Evolutionary conservation across 2,888 invertebrate species (phyloP).

Genomic region (Oxystoma pomonae): DNA sequence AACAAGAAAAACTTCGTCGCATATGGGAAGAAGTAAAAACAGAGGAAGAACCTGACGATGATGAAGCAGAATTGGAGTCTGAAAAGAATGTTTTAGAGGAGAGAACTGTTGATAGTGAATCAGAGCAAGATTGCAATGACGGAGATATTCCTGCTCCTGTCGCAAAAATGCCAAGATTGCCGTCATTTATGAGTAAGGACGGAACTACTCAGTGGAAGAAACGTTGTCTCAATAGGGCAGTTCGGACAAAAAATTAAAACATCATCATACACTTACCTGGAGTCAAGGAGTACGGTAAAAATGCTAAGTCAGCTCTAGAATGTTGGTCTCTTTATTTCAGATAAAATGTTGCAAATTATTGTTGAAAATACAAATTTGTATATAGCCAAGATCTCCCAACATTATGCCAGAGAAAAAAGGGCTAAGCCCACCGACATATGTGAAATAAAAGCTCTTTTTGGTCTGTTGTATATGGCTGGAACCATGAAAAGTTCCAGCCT

Average conservation of each 20-base stretch:
- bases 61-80: background rate
- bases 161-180: background rate
- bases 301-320: conserved; percentile 6
- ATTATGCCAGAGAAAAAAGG: conserved; percentile 10
- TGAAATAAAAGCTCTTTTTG: conserved; percentile 15
- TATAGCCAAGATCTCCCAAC: background rate
- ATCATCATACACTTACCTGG: conserved; percentile 9
- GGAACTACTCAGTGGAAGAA: background rate
- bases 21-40: background rate
- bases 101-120: background rate
- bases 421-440: conserved; percentile 24
- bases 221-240: background rate
- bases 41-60: conserved; percentile 4
- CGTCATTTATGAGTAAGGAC: background rate
- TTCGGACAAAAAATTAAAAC: background rate
- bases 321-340: conserved; percentile 15
- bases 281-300: conserved; percentile 4
- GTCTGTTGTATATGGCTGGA: conserved; percentile 15
- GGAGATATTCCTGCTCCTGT: background rate
- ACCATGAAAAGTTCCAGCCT: conserved; percentile 13
- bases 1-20: background rate
- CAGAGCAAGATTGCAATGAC: conserved; percentile 5
- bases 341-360: conserved; percentile 9
- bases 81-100: background rate
- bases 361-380: conserved; percentile 12